phyloP scores from a whole-genome alignment of 2,113 vertebrate species.

The Gorsachius goisagi region DNA sequence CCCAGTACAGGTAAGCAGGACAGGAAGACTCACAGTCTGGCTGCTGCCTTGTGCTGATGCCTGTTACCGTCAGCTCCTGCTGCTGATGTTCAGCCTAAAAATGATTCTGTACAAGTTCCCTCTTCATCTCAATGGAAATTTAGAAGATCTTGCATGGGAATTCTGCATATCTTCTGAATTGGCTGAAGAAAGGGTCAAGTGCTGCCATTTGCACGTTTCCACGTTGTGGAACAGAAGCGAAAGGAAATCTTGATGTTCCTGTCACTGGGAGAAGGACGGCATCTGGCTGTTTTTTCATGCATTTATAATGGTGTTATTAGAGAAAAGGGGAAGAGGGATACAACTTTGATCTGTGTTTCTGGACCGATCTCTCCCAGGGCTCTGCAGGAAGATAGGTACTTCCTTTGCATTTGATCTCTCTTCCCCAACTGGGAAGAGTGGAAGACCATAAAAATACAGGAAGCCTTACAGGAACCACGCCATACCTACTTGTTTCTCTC shows the following conservation, averaged over 20 bases:
- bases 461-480: neutral
- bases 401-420: conserved; percentile 2
- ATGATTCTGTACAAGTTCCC: neutral
- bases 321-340: neutral
- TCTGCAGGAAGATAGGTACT: neutral
- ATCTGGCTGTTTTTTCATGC: neutral
- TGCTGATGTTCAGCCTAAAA: neutral
- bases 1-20: neutral
- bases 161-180: neutral
- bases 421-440: neutral
- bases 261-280: neutral
- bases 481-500: rapidly evolving
- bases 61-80: neutral
- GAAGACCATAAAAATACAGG: neutral
- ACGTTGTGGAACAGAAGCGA: neutral
- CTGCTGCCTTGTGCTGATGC: neutral
- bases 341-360: neutral
- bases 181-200: neutral
- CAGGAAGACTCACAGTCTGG: neutral
- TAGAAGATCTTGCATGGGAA: neutral
- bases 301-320: neutral
- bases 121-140: neutral
- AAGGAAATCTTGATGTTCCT: neutral
- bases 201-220: neutral
- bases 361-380: neutral